These are phyloP conservation scores for Serinus canaria DNA, from an alignment of 2,113 vertebrate species.

Conservation along the genomic window DNA sequence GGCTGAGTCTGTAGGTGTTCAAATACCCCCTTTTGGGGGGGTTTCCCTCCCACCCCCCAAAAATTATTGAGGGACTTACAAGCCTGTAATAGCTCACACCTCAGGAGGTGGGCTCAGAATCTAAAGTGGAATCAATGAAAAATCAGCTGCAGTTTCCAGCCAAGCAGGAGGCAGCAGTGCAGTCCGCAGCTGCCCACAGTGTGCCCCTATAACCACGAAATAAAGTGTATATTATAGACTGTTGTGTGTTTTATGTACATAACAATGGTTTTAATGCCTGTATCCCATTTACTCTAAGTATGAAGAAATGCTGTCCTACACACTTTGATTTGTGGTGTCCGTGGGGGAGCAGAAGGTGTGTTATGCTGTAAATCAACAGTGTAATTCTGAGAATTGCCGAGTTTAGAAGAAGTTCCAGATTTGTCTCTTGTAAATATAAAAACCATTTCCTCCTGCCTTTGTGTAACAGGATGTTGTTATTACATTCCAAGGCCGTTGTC, in stretches of 20 bases:
- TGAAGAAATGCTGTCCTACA: background rate
- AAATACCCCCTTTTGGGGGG: rapidly evolving
- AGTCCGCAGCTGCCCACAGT: background rate
- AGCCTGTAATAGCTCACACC: background rate
- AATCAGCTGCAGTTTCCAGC: background rate
- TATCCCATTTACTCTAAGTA: background rate
- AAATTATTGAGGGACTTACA: background rate
- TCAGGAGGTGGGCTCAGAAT: background rate
- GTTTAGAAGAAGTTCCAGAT: background rate
- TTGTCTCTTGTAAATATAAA: background rate
- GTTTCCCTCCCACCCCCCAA: too few relatives aligned
- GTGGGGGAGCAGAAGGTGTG: background rate
- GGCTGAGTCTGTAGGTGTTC: background rate
- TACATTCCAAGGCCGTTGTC: background rate
- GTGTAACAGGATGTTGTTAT: background rate
- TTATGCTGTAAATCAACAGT: background rate
- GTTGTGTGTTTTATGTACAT: background rate
- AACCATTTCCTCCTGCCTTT: background rate
- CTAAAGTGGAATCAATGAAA: background rate
- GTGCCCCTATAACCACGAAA: rapidly evolving
- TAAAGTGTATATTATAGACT: rapidly evolving
- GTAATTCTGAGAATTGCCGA: background rate
- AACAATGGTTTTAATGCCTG: background rate
- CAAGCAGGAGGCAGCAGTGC: background rate
- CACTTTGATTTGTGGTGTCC: background rate